These are phyloP conservation scores for Trichechus manatus DNA, from an alignment of 2,113 vertebrate species.

Conservation along the genomic window DNA sequence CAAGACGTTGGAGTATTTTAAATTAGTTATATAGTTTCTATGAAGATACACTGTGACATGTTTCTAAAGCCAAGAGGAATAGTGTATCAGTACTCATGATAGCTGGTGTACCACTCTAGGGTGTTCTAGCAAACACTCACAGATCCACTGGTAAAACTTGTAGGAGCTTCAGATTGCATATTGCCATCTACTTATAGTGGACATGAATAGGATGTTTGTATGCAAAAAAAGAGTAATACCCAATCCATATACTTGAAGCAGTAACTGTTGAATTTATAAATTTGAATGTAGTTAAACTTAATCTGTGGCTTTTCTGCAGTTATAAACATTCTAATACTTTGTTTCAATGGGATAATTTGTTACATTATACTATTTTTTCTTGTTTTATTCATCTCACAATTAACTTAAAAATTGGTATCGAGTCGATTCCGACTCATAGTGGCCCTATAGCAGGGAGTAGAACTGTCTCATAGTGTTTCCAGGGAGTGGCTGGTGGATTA, in stretches of 20 bases:
- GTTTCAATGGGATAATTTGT: not conserved
- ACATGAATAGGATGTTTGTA: not conserved
- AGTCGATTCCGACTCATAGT: too few species aligned
- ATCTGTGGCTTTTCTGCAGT: not conserved
- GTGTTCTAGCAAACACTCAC: not conserved
- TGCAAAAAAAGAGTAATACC: not conserved
- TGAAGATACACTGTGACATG: slow-evolving; percentile 11
- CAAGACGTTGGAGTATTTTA: not conserved
- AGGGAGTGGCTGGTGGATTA: too few species aligned
- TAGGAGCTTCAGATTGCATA: not conserved
- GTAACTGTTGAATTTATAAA: not conserved
- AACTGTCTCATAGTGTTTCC: too few species aligned
- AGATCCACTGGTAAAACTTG: not conserved
- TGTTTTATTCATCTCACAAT: not conserved
- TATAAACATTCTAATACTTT: not conserved
- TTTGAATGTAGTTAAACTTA: not conserved
- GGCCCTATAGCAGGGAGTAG: too few species aligned
- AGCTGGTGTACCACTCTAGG: not conserved
- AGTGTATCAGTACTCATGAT: not conserved
- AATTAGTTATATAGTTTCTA: slow-evolving; percentile 38
- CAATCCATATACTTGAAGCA: not conserved
- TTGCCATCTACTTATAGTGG: not conserved
- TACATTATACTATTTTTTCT: not conserved
- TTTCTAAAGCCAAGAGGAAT: slow-evolving; percentile 51
- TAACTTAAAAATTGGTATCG: not conserved